phyloP scores from a whole-genome alignment of 2,888 invertebrate genomes.

The Steromphala cineraria region DNA sequence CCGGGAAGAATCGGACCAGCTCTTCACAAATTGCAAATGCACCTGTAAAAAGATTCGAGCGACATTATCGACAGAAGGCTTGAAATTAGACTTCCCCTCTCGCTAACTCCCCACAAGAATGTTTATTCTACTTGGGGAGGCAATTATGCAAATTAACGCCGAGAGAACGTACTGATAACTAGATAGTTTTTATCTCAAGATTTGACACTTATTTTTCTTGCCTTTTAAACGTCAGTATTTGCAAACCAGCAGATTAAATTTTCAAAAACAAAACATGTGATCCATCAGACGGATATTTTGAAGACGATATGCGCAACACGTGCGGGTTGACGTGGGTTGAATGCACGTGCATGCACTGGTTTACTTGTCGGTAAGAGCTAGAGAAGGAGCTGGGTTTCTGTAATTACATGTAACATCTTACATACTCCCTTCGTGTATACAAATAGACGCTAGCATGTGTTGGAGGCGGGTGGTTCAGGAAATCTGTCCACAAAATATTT shows the following conservation, averaged over 20 bases:
- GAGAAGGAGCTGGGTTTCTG: not conserved
- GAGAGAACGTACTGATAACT: not conserved
- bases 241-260: constrained; percentile 18
- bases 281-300: constrained; percentile 13
- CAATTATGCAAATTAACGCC: constrained; percentile 15
- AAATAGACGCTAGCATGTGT: not conserved
- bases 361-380: not conserved
- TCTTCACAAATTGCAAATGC: not conserved
- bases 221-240: constrained; percentile 16
- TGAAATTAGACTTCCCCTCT: constrained; percentile 9
- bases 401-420: constrained; percentile 2
- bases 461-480: too few relatives aligned
- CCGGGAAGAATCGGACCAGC: not conserved
- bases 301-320: constrained; percentile 1
- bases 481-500: too few relatives aligned
- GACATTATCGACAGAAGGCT: constrained; percentile 16
- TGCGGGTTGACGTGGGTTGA: not conserved
- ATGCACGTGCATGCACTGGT: constrained; percentile 16
- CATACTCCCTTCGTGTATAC: constrained; percentile 4
- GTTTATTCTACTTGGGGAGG: constrained; percentile 15
- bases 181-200: constrained; percentile 6
- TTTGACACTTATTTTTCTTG: constrained; percentile 19
- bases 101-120: not conserved
- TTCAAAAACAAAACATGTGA: constrained; percentile 21
- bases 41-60: constrained; percentile 15